A percentile compares a stretch with the other conserved stretches of the same genome.
phyloP scores from a whole-genome alignment of 2,797 vertebrate genomes.

The Microctenopoma stevenorrisi region DNA sequence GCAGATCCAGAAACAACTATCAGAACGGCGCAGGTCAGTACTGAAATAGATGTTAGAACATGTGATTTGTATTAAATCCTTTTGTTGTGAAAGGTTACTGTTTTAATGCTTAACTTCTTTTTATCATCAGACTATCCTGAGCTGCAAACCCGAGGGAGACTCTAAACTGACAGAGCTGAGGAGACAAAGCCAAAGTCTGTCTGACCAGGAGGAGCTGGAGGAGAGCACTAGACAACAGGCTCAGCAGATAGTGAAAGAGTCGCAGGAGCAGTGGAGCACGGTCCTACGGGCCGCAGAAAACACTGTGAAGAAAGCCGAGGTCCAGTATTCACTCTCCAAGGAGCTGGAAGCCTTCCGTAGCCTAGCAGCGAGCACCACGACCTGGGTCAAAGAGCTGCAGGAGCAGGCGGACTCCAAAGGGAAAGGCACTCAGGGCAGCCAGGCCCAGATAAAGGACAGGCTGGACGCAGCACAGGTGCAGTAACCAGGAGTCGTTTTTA shows the following conservation, averaged over 20 bases:
- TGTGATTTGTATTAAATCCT: no score
- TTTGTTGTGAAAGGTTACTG: no score
- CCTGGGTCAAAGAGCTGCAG: slow-evolving; percentile 83
- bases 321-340: slow-evolving; percentile 66
- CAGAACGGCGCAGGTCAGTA: slow-evolving; percentile 84
- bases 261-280: slow-evolving; percentile 72
- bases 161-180: slow-evolving; percentile 78
- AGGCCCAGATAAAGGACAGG: slow-evolving; percentile 80
- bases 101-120: no score
- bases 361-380: slow-evolving; percentile 70
- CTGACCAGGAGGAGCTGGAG: slow-evolving; percentile 62
- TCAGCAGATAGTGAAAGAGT: slow-evolving; percentile 42
- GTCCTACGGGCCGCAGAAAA: slow-evolving; percentile 64
- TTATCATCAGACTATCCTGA: slow-evolving; percentile 81
- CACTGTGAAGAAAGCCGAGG: slow-evolving; percentile 59
- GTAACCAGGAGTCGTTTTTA: not conserved
- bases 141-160: slow-evolving; percentile 79
- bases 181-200: slow-evolving; percentile 62
- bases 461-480: slow-evolving; percentile 74
- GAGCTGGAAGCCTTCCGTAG: slow-evolving; percentile 79
- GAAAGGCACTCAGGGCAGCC: slow-evolving; percentile 50
- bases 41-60: not conserved
- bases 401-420: slow-evolving; percentile 71
- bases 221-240: slow-evolving; percentile 35
- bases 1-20: slow-evolving; percentile 76